These are phyloP conservation scores for Sesia apiformis DNA, from an alignment of 2,888 invertebrate genomes.

Conservation along the genomic window DNA sequence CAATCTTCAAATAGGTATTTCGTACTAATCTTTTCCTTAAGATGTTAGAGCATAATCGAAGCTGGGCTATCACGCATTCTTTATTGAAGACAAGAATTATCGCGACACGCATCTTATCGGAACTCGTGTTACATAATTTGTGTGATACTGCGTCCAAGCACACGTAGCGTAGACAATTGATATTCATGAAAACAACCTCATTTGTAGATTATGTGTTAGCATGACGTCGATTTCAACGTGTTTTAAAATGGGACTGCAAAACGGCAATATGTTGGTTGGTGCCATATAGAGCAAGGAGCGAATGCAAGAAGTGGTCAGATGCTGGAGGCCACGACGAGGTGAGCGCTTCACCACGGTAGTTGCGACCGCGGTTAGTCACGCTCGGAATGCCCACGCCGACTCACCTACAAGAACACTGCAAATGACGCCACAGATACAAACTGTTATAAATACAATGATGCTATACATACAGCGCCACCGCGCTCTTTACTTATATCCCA, in stretches of 20 bases:
- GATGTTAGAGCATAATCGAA: too few relatives aligned
- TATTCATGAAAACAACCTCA: not conserved
- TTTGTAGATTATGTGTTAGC: not conserved
- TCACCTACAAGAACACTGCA: slow-evolving; percentile 37
- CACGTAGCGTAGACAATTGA: not conserved
- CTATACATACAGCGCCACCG: too few relatives aligned
- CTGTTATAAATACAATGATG: not conserved
- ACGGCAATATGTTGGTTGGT: not conserved
- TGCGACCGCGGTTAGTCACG: slow-evolving; percentile 54
- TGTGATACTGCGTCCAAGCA: not conserved
- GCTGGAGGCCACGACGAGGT: slow-evolving; percentile 59
- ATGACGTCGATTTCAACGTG: too few relatives aligned
- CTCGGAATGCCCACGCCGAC: slow-evolving; percentile 51
- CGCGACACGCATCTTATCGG: not conserved
- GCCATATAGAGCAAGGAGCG: slow-evolving; percentile 43
- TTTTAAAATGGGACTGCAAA: too few relatives aligned
- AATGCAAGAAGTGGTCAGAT: slow-evolving; percentile 54
- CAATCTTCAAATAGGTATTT: too few relatives aligned
- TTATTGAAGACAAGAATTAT: not conserved
- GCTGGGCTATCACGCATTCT: too few relatives aligned
- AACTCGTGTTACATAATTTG: not conserved
- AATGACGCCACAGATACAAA: slow-evolving; percentile 5
- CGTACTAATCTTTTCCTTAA: too few relatives aligned
- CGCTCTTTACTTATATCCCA: too few relatives aligned
- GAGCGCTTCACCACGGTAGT: slow-evolving; percentile 47